Conservation (phyloP, 1,140 invertebrate species). For the Papilio machaon region DNA sequence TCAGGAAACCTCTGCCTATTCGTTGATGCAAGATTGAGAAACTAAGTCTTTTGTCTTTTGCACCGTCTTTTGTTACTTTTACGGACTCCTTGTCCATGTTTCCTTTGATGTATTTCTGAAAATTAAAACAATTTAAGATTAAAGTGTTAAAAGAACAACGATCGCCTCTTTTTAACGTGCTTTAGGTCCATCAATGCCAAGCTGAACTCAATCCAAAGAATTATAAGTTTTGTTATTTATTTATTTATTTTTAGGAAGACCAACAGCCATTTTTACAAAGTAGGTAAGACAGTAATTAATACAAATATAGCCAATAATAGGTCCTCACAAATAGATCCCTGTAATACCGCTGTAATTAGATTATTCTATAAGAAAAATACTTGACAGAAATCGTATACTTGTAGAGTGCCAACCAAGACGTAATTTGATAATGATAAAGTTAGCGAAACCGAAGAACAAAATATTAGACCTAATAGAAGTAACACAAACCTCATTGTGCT, state of each 20-base stretch:
- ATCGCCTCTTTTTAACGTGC: background rate
- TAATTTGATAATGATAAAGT: too few species aligned
- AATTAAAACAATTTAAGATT: constrained; percentile 28
- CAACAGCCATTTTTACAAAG: too few species aligned
- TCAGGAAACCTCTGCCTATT: constrained; percentile 39
- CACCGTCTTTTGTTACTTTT: constrained; percentile 36
- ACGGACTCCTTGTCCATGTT: constrained; percentile 25
- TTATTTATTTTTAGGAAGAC: too few species aligned
- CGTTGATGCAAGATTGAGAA: background rate
- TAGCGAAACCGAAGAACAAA: too few species aligned
- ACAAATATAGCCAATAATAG: too few species aligned
- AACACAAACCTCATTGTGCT: constrained; percentile 52
- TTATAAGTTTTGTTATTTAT: too few species aligned
- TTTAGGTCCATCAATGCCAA: background rate
- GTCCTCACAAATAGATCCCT: too few species aligned
- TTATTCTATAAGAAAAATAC: too few species aligned
- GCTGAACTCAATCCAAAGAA: background rate
- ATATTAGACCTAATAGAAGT: background rate
- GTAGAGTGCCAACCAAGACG: too few species aligned
- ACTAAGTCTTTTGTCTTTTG: constrained; percentile 30
- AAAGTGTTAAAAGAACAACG: background rate
- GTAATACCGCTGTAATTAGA: too few species aligned
- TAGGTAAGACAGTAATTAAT: too few species aligned
- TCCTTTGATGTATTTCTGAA: constrained; percentile 46
- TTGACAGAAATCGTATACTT: too few species aligned